Conservation (phyloP, 2,888 invertebrate species). For the Andricus curvator region DNA sequence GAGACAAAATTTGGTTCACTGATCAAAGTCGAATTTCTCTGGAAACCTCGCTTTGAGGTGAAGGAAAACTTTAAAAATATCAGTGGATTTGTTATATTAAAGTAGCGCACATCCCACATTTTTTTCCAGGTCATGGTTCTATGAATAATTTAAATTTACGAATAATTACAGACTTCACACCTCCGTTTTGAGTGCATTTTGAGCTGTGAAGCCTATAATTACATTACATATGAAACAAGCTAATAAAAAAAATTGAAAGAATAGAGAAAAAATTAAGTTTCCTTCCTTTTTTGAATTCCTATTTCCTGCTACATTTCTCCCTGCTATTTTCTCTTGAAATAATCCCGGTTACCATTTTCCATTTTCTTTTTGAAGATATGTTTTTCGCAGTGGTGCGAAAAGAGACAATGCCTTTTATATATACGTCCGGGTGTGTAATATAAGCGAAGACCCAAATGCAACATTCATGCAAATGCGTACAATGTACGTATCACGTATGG, state of each 20-base stretch:
- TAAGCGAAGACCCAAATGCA: background rate
- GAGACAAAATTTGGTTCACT: constrained; percentile 10
- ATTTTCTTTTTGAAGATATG: background rate
- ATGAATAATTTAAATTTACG: too few species aligned
- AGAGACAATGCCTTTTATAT: background rate
- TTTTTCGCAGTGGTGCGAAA: background rate
- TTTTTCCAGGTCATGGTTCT: too few species aligned
- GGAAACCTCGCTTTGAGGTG: background rate
- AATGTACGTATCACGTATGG: background rate
- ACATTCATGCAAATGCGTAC: background rate
- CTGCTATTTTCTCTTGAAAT: background rate
- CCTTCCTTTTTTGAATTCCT: background rate
- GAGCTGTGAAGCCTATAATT: too few species aligned
- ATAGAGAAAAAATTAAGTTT: background rate
- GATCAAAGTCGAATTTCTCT: constrained; percentile 17
- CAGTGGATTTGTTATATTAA: background rate
- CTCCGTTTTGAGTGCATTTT: too few species aligned
- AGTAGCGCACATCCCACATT: too few species aligned
- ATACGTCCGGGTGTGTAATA: background rate
- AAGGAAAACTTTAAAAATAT: background rate
- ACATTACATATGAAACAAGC: too few species aligned
- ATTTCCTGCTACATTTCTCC: background rate
- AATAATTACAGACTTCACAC: too few species aligned
- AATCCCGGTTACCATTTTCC: background rate
- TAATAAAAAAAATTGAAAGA: background rate